These are phyloP conservation scores for Bruchidius siliquastri DNA, from an alignment of 2,888 invertebrate species.

Conservation along the genomic window DNA sequence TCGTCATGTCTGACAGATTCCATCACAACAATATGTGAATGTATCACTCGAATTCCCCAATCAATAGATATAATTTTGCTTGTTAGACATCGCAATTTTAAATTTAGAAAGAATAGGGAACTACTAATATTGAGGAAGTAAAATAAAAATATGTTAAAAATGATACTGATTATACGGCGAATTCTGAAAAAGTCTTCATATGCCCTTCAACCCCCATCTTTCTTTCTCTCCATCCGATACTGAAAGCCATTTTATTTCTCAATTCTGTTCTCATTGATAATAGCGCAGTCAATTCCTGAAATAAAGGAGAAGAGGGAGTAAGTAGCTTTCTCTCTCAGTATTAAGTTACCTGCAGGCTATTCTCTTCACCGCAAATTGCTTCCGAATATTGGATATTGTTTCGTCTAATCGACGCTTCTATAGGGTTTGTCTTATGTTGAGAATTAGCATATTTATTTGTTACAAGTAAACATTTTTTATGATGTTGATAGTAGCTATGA, in stretches of 20 bases:
- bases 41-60: no score
- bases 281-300: background rate
- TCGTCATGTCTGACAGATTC: no score
- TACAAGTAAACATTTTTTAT: no score
- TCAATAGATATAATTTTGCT: no score
- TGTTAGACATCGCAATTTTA: no score
- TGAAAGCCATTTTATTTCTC: conserved; percentile 26
- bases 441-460: no score
- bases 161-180: conserved; percentile 36
- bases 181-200: conserved; percentile 30
- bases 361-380: background rate
- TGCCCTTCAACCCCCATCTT: conserved; percentile 23
- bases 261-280: conserved; percentile 19
- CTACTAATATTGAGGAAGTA: background rate
- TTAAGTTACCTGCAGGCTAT: background rate
- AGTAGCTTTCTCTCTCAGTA: background rate
- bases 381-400: background rate
- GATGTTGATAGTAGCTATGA: no score
- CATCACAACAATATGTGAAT: no score
- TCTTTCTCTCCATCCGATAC: conserved; percentile 17
- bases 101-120: no score
- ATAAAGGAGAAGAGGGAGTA: background rate
- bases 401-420: background rate
- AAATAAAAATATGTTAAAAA: conserved; percentile 28
- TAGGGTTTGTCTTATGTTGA: background rate